Conservation (phyloP, 2,113 vertebrate species). For the Ammodytes dubius region DNA sequence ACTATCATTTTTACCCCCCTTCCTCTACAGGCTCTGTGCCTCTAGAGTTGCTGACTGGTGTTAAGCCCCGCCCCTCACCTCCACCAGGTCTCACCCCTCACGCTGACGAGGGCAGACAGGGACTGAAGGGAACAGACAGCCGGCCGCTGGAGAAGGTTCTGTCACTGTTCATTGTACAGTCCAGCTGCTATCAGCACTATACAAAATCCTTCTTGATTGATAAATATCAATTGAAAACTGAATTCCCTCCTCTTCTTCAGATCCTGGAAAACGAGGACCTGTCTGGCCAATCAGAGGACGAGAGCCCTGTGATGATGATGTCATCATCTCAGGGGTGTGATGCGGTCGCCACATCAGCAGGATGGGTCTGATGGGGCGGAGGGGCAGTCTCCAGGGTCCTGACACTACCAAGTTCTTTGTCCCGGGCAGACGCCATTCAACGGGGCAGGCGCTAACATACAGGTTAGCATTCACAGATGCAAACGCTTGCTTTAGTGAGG, state of each 20-base stretch:
- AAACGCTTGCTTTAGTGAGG: background rate
- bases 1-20: background rate
- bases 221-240: background rate
- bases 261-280: slow-evolving; percentile 84
- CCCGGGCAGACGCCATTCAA: slow-evolving; percentile 79
- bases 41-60: slow-evolving; percentile 52
- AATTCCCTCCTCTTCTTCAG: slow-evolving; percentile 52
- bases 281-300: slow-evolving; percentile 64
- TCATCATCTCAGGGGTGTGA: slow-evolving; percentile 69
- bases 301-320: slow-evolving; percentile 31
- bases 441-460: slow-evolving; percentile 67
- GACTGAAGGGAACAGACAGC: slow-evolving; percentile 74
- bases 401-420: slow-evolving; percentile 60
- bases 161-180: background rate
- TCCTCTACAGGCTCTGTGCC: slow-evolving; percentile 52
- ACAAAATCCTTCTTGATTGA: background rate
- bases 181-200: slow-evolving; percentile 20
- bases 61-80: slow-evolving; percentile 74
- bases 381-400: slow-evolving; percentile 76
- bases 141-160: slow-evolving; percentile 82
- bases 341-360: slow-evolving; percentile 42
- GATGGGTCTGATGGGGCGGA: slow-evolving; percentile 54
- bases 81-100: slow-evolving; percentile 82
- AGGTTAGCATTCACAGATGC: slow-evolving; percentile 57
- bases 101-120: slow-evolving; percentile 70